A percentile compares a stretch with the other conserved stretches of the same genome.
Conservation (phyloP, 2,113 vertebrate genomes). For the Triplophysa rosa region DNA sequence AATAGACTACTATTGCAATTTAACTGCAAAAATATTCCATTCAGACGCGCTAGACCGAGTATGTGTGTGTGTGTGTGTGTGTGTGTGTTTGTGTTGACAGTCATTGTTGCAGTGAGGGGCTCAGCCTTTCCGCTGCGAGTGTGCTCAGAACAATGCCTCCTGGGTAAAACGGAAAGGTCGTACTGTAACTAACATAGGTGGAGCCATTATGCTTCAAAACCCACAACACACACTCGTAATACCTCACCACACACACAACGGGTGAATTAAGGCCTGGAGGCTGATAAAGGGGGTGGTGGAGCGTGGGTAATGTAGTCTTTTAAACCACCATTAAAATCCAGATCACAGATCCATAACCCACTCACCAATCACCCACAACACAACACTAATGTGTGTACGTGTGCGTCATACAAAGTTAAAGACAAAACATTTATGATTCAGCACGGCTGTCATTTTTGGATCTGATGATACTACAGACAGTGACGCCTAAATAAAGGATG, state of each 20-base stretch:
- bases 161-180: conserved; percentile 36
- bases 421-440: no score
- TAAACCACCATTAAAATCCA: conserved; percentile 34
- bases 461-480: neutral
- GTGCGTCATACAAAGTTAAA: neutral
- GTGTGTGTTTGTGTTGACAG: conserved; percentile 27
- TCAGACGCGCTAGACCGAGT: neutral
- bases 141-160: conserved; percentile 48
- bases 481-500: neutral
- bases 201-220: conserved; percentile 33
- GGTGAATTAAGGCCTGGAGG: neutral
- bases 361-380: neutral
- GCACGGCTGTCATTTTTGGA: no score
- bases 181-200: conserved; percentile 42
- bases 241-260: conserved; percentile 4
- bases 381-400: neutral
- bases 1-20: no score
- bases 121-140: conserved; percentile 45
- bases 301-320: conserved; percentile 36
- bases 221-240: conserved; percentile 27
- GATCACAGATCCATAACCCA: conserved; percentile 25
- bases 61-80: conserved; percentile 20
- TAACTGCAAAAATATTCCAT: no score
- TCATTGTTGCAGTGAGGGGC: conserved; percentile 46
- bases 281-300: conserved; percentile 21